A percentile compares a stretch with the other conserved stretches of the same genome.
Evolutionary conservation across 2,888 invertebrate species (phyloP).

Genomic region (Stomorhina lunata): DNA sequence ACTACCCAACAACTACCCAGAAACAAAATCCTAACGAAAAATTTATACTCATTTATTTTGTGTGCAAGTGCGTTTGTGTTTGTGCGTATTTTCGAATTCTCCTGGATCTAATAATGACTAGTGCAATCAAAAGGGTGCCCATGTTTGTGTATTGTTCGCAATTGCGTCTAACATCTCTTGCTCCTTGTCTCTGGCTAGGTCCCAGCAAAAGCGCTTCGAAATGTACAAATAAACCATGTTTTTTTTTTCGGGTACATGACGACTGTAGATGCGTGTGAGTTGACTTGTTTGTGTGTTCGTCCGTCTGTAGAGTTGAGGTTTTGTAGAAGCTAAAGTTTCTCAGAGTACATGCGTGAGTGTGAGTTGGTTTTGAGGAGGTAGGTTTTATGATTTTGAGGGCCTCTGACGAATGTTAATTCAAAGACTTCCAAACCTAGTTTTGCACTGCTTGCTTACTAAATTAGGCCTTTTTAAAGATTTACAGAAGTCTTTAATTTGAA

Average conservation of each 20-base stretch:
- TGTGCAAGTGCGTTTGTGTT: neutral
- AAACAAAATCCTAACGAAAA: slow-evolving; percentile 46
- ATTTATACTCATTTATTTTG: slow-evolving; percentile 20
- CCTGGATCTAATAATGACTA: slow-evolving; percentile 48
- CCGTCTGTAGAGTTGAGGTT: slow-evolving; percentile 34
- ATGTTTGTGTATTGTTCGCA: slow-evolving; percentile 8
- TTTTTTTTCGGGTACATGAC: slow-evolving; percentile 1
- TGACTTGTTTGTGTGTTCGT: neutral
- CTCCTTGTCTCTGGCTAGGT: neutral
- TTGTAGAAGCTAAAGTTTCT: slow-evolving; percentile 41
- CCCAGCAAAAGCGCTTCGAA: slow-evolving; percentile 2
- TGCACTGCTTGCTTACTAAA: no score
- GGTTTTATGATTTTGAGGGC: no score
- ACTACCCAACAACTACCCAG: slow-evolving; percentile 24
- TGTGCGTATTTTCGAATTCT: slow-evolving; percentile 26
- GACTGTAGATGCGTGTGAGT: neutral
- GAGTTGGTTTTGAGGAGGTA: neutral
- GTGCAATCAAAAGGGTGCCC: slow-evolving; percentile 29
- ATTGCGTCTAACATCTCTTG: slow-evolving; percentile 1
- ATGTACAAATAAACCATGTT: slow-evolving; percentile 41
- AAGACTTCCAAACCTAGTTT: no score
- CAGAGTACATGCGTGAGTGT: slow-evolving; percentile 28
- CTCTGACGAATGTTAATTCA: no score
- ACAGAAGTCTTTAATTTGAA: no score
- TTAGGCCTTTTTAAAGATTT: no score